Evolutionary conservation across 2,797 vertebrate species (phyloP).

Genomic region (Heteromormyrus szaboi): DNA sequence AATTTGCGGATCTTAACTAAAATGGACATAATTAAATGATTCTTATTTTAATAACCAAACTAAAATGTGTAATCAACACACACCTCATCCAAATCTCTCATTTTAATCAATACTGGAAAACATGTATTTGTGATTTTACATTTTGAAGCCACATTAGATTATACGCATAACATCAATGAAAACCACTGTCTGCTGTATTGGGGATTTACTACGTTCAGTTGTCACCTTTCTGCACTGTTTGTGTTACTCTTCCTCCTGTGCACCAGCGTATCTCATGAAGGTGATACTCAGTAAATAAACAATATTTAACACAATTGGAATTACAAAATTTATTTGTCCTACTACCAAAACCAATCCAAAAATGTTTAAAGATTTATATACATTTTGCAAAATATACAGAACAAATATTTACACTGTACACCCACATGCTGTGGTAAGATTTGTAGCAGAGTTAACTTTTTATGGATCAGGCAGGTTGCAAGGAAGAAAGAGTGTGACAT

Average conservation of each 20-base stretch:
- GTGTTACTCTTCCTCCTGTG: not conserved
- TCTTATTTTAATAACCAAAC: not conserved
- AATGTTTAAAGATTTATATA: constrained; percentile 49
- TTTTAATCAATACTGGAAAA: constrained; percentile 8
- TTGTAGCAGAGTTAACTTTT: constrained; percentile 30
- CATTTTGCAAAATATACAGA: constrained; percentile 50
- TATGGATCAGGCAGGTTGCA: constrained; percentile 19
- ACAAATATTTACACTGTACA: constrained; percentile 65
- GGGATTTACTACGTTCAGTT: not conserved
- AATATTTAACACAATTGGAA: constrained; percentile 45
- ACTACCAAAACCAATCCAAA: constrained; percentile 44
- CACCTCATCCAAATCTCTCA: not conserved
- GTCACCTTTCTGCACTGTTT: constrained; percentile 1
- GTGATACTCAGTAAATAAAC: constrained; percentile 33
- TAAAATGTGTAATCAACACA: not conserved
- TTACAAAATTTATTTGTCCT: constrained; percentile 56
- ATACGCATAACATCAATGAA: not conserved
- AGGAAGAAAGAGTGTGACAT: constrained; percentile 21
- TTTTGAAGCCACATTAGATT: not conserved
- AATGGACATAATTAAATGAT: not conserved
- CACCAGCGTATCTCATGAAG: not conserved
- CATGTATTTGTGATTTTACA: not conserved
- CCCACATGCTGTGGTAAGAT: constrained; percentile 36
- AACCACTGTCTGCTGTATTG: not conserved
- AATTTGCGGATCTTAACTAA: not conserved